Percentiles rank a stretch among this genome's conserved stretches.
Conservation (phyloP, 1,140 invertebrate genomes). For the Stratiolaelaps scimitus region DNA sequence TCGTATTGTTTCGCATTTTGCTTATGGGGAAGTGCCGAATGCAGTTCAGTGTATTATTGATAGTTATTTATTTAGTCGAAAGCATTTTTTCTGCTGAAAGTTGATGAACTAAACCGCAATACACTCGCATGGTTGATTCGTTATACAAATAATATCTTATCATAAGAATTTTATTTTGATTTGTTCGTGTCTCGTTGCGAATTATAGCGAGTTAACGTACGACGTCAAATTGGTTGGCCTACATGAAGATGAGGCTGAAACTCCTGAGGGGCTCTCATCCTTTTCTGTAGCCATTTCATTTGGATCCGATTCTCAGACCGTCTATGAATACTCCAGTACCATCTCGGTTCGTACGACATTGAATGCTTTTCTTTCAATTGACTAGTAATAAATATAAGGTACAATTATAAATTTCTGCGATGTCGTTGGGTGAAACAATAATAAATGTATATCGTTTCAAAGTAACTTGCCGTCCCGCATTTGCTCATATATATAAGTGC, state of each 20-base stretch:
- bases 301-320: slow-evolving; percentile 8
- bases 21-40: too few species aligned
- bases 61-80: background rate
- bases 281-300: slow-evolving; percentile 23
- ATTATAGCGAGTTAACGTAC: slow-evolving; percentile 12
- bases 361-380: background rate
- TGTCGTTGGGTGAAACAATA: background rate
- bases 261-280: background rate
- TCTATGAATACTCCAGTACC: slow-evolving; percentile 21
- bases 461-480: background rate
- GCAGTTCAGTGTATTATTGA: too few species aligned
- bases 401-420: background rate
- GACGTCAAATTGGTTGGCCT: slow-evolving; percentile 21
- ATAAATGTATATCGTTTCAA: background rate
- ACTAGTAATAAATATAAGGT: background rate
- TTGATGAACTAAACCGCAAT: too few species aligned
- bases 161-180: too few species aligned
- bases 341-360: background rate
- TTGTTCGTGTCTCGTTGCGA: too few species aligned
- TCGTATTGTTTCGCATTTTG: too few species aligned
- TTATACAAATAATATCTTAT: too few species aligned
- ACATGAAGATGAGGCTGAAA: slow-evolving; percentile 12
- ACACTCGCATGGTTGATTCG: too few species aligned
- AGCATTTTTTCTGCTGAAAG: background rate
- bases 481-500: background rate